Evolutionary conservation across 53 echinoderm and acorn worm species (phyloP), one percentile per base, ranked within the genome.

Genomic region (Holothuria leucospilota): DNA sequence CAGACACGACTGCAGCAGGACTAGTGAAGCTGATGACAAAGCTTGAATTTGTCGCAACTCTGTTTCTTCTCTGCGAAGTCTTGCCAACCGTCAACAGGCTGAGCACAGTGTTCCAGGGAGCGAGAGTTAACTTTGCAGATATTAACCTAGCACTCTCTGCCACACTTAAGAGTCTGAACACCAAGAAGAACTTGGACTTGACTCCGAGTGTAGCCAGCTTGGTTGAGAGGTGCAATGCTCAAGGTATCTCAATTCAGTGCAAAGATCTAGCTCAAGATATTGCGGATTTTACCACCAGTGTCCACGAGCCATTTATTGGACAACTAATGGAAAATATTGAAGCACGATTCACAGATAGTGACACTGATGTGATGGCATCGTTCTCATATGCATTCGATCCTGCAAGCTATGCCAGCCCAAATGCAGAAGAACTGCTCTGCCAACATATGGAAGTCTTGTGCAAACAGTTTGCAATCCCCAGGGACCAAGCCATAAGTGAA

Each of bases 1-100:
- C 42, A 12, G 75, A 75, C 46, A 13, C 49, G 6, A 75, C 14
- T 20, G 49, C 42, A n/a, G 49, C 75, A 15, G 75, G 75, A 8
- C 49, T 75, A 6, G 41, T 75, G n/a, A 30, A 75, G 39, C 60
- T 62, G 12, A 81, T 81, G 81, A 62, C 61, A 6, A 59, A 4
- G 5, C 60, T 59, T 59, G 62, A 16, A 59, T 63, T 81, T 28
- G 20, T 81, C 9, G 81, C 81, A 15, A 39, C 75, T 20, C 51
- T 75, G 10, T 12, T 16, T 21, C 75, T 49, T 42, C 51, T 75
- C 42, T 75, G 75, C 40, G 49, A 75, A 9, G 75, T 75, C 18
- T 25, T 75, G 8, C 75, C 91, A 51, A 82, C 82, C 29, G 52
- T 91, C 63, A 91, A 87, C 66, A 71, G 81, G 53, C 86, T 90